A percentile compares a stretch with the other conserved stretches of the same genome.
phyloP scores from a whole-genome alignment of 2,797 vertebrate species.

The Poeciliopsis turneri region DNA sequence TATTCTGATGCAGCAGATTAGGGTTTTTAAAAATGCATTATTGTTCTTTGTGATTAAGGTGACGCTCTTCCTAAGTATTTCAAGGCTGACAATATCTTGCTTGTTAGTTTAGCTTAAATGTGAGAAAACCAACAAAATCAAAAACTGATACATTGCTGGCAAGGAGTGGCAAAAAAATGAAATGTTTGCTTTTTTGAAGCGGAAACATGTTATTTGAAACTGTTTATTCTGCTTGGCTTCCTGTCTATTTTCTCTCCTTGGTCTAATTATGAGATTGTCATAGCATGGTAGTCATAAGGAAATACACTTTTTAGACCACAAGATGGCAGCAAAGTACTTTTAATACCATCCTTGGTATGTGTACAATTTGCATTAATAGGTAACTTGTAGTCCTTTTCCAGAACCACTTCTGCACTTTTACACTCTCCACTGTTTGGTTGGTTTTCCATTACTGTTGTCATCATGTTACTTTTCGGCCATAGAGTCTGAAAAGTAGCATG shows the following conservation, averaged over 20 bases:
- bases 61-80: not conserved
- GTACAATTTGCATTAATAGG: not conserved
- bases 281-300: not conserved
- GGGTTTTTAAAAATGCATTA: not conserved
- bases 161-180: not conserved
- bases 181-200: not conserved
- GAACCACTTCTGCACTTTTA: not conserved
- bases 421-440: not conserved
- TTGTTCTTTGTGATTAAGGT: not conserved
- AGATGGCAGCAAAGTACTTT: not conserved
- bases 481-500: not conserved
- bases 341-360: not conserved
- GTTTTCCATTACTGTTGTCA: not conserved
- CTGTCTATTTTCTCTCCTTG: not conserved
- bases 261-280: not conserved
- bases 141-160: not conserved
- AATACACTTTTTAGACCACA: not conserved
- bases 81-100: not conserved
- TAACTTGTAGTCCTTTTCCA: not conserved
- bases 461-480: not conserved
- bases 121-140: not conserved
- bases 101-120: not conserved
- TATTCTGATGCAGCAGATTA: constrained; percentile 3
- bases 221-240: not conserved
- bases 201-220: not conserved